Conservation (phyloP, 2,797 vertebrate species). For the Cuniculus paca region DNA sequence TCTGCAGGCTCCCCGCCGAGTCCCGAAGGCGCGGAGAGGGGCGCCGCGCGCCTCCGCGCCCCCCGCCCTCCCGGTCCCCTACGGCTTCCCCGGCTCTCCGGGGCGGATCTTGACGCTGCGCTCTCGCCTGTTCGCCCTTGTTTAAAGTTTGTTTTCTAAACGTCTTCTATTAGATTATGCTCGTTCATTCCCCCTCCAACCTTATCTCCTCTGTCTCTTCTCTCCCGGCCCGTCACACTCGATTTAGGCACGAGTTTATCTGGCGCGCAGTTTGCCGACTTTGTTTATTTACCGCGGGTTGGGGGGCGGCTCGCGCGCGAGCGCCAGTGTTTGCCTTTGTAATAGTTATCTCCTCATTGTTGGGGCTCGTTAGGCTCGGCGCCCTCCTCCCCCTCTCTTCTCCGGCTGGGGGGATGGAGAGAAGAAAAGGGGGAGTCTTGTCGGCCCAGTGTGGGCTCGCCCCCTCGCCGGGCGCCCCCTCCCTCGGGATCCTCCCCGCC, state of each 20-base stretch:
- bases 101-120: slow-evolving; percentile 76
- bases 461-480: slow-evolving; percentile 75
- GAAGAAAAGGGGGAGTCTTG: slow-evolving; percentile 77
- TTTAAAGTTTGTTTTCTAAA: slow-evolving; percentile 87
- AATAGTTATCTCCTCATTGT: slow-evolving; percentile 90
- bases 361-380: slow-evolving; percentile 87
- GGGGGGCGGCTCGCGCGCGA: slow-evolving; percentile 86
- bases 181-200: slow-evolving; percentile 85
- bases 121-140: slow-evolving; percentile 79
- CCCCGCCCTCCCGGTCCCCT: background rate
- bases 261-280: slow-evolving; percentile 89
- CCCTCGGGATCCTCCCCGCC: background rate
- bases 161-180: slow-evolving; percentile 87
- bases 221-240: slow-evolving; percentile 90
- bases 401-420: background rate
- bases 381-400: slow-evolving; percentile 79
- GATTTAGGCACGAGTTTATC: slow-evolving; percentile 91
- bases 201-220: slow-evolving; percentile 89
- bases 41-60: background rate
- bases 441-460: slow-evolving; percentile 85
- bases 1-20: background rate
- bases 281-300: slow-evolving; percentile 90
- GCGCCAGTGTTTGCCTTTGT: slow-evolving; percentile 90
- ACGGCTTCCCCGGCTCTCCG: slow-evolving; percentile 32
- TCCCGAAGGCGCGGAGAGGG: background rate